Evolutionary conservation across 2,797 vertebrate species (phyloP).

Genomic region (Muraenolepis orangiensis): DNA sequence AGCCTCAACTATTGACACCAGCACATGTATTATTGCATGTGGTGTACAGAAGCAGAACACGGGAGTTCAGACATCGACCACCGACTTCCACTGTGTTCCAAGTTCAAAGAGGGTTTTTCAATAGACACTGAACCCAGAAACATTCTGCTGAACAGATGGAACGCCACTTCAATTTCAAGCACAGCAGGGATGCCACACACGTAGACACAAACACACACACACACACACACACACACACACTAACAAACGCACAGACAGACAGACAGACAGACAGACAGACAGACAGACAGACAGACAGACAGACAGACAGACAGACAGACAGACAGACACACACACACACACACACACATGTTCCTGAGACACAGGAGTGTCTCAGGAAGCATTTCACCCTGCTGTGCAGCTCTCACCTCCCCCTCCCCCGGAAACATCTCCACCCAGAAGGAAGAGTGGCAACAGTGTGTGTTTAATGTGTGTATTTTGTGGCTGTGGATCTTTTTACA

Average conservation of each 20-base stretch:
- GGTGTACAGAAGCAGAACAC: too few relatives aligned
- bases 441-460: neutral
- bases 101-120: neutral
- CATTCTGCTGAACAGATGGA: neutral
- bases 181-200: neutral
- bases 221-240: too few relatives aligned
- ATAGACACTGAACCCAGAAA: constrained; percentile 2
- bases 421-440: constrained; percentile 44
- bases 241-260: too few relatives aligned
- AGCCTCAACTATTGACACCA: too few relatives aligned
- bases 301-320: neutral
- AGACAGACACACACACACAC: neutral
- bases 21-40: too few relatives aligned
- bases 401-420: constrained; percentile 35
- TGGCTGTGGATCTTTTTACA: neutral
- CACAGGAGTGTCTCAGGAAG: too few relatives aligned
- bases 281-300: too few relatives aligned
- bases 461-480: neutral
- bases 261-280: too few relatives aligned
- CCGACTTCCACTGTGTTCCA: too few relatives aligned
- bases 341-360: neutral
- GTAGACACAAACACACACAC: too few relatives aligned
- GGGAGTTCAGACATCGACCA: too few relatives aligned
- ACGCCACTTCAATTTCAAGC: constrained; percentile 1
- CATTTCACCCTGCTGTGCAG: constrained; percentile 24